phyloP scores from a whole-genome alignment of 2,888 invertebrate genomes.

The Gasteruption jaculator region DNA sequence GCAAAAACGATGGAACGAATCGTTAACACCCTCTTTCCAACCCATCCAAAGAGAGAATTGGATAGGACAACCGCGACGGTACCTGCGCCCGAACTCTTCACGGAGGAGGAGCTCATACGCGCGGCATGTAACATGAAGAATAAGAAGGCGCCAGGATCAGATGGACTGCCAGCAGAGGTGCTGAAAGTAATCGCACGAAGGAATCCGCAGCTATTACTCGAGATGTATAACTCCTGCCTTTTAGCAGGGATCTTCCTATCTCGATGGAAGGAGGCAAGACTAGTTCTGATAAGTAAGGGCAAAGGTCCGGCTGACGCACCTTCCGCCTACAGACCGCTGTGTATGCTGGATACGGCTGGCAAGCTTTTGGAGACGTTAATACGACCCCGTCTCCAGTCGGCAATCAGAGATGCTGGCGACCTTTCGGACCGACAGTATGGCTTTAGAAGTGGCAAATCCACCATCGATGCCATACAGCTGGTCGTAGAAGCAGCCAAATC shows the following conservation, averaged over 20 bases:
- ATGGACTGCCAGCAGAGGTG: conserved; percentile 26
- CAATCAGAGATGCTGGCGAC: conserved; percentile 17
- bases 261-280: conserved; percentile 22
- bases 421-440: conserved; percentile 13
- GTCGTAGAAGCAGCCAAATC: conserved; percentile 15
- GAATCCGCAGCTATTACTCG: no score
- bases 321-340: conserved; percentile 29
- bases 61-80: no score
- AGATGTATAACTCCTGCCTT: conserved; percentile 13
- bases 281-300: conserved; percentile 17
- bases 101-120: conserved; percentile 15
- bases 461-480: conserved; percentile 19
- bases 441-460: conserved; percentile 19
- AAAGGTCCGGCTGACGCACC: conserved; percentile 18
- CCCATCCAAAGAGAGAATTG: conserved; percentile 13
- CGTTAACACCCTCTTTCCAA: conserved; percentile 18
- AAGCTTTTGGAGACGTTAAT: conserved; percentile 29
- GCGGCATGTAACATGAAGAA: conserved; percentile 17
- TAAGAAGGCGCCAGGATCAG: conserved; percentile 26
- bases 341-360: conserved; percentile 28
- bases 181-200: conserved; percentile 20
- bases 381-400: conserved; percentile 22
- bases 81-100: conserved; percentile 11
- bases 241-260: conserved; percentile 15
- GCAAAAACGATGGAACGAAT: conserved; percentile 10